A percentile compares a stretch with the other conserved stretches of the same genome.
Evolutionary conservation across 2,888 invertebrate genomes (phyloP).

Genomic region (Chalcis sispes): DNA sequence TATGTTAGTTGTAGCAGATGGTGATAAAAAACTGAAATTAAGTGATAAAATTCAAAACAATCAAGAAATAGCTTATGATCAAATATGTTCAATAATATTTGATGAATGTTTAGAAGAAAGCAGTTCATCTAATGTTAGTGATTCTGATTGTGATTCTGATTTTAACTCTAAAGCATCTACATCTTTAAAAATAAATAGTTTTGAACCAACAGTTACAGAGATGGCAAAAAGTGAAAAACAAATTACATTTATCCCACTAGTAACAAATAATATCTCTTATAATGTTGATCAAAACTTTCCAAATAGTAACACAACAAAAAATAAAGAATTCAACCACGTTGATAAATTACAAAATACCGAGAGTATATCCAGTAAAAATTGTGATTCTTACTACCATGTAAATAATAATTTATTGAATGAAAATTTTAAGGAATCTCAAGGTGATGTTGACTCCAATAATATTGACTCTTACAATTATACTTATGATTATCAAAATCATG

Average conservation of each 20-base stretch:
- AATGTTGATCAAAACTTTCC: constrained; percentile 33
- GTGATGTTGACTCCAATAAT: too few species aligned
- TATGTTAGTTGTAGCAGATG: constrained; percentile 53
- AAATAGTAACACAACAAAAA: neutral
- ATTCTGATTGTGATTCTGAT: constrained; percentile 25
- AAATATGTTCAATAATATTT: constrained; percentile 54
- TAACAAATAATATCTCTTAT: constrained; percentile 61
- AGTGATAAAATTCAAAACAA: constrained; percentile 52
- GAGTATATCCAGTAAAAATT: neutral
- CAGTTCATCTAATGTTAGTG: constrained; percentile 1
- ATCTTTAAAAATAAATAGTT: neutral
- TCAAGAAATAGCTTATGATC: constrained; percentile 45
- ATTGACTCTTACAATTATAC: too few species aligned
- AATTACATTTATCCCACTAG: constrained; percentile 56
- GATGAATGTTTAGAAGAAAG: constrained; percentile 39
- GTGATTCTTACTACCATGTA: neutral
- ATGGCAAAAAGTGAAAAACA: constrained; percentile 21
- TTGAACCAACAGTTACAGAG: neutral
- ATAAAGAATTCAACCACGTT: neutral
- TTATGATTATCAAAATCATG: constrained; percentile 3
- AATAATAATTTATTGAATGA: too few species aligned
- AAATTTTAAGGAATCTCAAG: too few species aligned
- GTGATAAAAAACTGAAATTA: constrained; percentile 53
- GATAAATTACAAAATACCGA: neutral
- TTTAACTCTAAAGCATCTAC: neutral